Base-by-base conservation (phyloP, 1,140 invertebrate species). In the Cardiocondyla obscurior region DNA sequence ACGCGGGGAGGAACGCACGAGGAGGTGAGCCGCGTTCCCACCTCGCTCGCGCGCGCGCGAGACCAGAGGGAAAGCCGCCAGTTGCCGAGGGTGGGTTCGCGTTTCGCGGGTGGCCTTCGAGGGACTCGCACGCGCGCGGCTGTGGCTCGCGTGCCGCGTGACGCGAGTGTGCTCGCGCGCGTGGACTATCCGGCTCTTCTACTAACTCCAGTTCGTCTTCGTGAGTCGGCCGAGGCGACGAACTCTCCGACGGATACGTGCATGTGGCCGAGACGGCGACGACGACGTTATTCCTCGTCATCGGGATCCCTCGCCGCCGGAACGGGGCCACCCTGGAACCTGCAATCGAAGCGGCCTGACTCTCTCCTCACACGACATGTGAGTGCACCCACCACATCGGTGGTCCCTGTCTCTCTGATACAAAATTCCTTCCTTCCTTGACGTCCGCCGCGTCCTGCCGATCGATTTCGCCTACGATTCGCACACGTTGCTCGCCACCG, bases 61-160 rank as follows among this genome's bases (percentile, higher is more conserved):
- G 36, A 12, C 25, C 8, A 3, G 19, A 60, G 36, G 39, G 72
- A 28, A 22, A 53, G 39, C 42, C 36, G 36, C 7, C 22, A 25
- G 25, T 44, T 6, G 36, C 46, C 28, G 55, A 60, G 72, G 72
- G 72, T 74, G 72, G 39, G 72, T 74, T 60, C 55, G 25, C 30
- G 33, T 14, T 22, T 39, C 7, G 33, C 46, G 33, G 12, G 67
- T 19, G 67, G 39, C 25, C 39, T 58, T 14, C 55, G 55, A 44
- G 25, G 55, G 39, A 74, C 7, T 74, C 55, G 39, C 55, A 73
- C 70, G 70, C 51, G 33, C 36, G 53, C 36, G 44, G 49, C 25
- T 55, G 69, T 39, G 49, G 19, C 49, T 55, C 72, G 39, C 39
- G 55, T 60, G 72, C 55, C 72, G 55, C 67, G 55, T 46, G 49